Evolutionary conservation across 1,140 invertebrate genomes (phyloP).

Genomic region (Arctopsyche grandis): DNA sequence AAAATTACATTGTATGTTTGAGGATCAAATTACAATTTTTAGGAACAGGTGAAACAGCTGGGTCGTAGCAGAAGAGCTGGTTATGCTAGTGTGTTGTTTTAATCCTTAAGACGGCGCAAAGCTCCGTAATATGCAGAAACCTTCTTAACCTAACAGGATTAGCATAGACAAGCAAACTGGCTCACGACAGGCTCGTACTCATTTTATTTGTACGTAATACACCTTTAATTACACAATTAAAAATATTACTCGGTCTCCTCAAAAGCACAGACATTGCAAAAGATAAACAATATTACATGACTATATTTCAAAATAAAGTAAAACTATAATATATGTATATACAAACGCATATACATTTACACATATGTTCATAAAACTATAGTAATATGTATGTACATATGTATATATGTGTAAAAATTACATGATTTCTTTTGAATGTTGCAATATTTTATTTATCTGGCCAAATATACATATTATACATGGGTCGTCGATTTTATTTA

Average conservation of each 20-base stretch:
- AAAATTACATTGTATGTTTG: no score
- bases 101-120: constrained; percentile 73
- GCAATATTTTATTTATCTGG: no score
- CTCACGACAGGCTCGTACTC: constrained; percentile 39
- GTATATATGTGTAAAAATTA: no score
- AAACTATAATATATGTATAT: not conserved
- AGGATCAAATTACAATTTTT: not conserved
- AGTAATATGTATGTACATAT: no score
- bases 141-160: constrained; percentile 76
- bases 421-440: no score
- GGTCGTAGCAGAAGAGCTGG: constrained; percentile 55
- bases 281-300: not conserved
- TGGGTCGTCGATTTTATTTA: not conserved
- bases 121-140: constrained; percentile 74
- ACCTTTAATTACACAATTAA: not conserved
- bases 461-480: no score
- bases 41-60: not conserved
- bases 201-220: not conserved
- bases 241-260: not conserved
- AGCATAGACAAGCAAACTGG: constrained; percentile 68
- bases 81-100: constrained; percentile 63
- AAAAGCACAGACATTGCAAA: not conserved
- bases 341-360: not conserved
- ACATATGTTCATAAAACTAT: not conserved
- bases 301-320: not conserved